Evolutionary conservation across 2,113 vertebrate species (phyloP).

Genomic region (Xiphophorus maculatus): DNA sequence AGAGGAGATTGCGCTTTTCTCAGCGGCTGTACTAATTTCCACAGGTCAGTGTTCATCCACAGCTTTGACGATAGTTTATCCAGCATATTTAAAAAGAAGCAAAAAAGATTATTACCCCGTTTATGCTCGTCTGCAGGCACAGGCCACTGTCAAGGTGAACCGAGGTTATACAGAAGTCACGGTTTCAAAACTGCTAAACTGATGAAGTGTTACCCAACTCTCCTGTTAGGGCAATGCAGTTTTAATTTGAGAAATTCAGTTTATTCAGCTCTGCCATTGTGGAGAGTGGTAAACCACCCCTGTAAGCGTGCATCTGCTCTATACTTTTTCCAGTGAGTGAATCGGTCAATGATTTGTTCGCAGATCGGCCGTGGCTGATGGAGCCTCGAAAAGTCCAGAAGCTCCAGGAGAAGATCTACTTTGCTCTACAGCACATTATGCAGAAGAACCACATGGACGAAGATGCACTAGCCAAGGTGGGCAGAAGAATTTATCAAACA

Average conservation of each 20-base stretch:
- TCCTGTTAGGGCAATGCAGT: not conserved
- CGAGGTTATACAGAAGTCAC: not conserved
- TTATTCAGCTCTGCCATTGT: not conserved
- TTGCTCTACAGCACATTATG: constrained; percentile 99
- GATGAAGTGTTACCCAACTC: not conserved
- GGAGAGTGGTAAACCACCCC: not conserved
- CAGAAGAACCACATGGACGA: constrained; percentile 99
- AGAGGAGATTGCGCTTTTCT: constrained; percentile 98
- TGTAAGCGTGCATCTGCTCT: not conserved
- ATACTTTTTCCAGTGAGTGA: not conserved
- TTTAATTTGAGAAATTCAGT: not conserved
- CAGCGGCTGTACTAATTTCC: constrained; percentile 97
- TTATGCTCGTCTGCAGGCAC: not conserved
- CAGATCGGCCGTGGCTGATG: constrained; percentile 98
- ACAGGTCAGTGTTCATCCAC: constrained; percentile 84
- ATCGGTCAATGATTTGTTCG: not conserved
- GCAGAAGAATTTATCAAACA: not conserved
- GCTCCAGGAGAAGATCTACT: constrained; percentile 99
- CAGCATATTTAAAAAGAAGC: not conserved
- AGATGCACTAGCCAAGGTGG: constrained; percentile 94
- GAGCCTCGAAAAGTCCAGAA: constrained; percentile 98
- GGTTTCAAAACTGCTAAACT: not conserved
- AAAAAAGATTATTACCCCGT: not conserved
- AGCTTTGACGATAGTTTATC: not conserved
- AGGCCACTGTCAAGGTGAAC: not conserved